Percentiles rank a stretch among this genome's conserved stretches.
Conservation (phyloP, 2,113 vertebrate genomes). For the Notechis scutatus region DNA sequence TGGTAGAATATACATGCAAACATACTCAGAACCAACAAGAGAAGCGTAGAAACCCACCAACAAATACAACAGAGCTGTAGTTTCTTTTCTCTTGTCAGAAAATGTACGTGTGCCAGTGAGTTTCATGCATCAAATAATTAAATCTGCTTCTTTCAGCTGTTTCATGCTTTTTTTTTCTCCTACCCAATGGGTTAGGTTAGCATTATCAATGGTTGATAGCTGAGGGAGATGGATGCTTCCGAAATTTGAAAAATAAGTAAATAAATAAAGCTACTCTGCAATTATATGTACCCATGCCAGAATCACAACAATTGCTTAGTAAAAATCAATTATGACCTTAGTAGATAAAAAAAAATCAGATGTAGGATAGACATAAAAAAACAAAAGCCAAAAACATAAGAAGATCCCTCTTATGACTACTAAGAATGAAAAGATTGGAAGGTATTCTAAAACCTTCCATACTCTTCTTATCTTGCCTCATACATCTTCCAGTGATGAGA, state of each 20-base stretch:
- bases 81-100: background rate
- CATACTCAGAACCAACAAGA: background rate
- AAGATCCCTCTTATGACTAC: background rate
- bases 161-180: background rate
- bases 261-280: background rate
- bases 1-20: background rate
- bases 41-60: background rate
- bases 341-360: background rate
- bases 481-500: background rate
- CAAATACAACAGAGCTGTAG: background rate
- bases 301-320: background rate
- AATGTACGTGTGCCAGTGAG: background rate
- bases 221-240: background rate
- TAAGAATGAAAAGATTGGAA: background rate
- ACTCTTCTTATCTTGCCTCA: background rate
- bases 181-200: background rate
- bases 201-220: background rate
- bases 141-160: background rate
- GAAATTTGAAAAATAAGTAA: background rate
- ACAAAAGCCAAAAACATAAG: background rate
- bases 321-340: background rate
- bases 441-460: background rate
- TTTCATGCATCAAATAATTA: background rate
- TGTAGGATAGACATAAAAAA: background rate
- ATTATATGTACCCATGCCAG: background rate